Base-by-base conservation (phyloP, 2,797 vertebrate genomes). In the Avahi laniger region DNA sequence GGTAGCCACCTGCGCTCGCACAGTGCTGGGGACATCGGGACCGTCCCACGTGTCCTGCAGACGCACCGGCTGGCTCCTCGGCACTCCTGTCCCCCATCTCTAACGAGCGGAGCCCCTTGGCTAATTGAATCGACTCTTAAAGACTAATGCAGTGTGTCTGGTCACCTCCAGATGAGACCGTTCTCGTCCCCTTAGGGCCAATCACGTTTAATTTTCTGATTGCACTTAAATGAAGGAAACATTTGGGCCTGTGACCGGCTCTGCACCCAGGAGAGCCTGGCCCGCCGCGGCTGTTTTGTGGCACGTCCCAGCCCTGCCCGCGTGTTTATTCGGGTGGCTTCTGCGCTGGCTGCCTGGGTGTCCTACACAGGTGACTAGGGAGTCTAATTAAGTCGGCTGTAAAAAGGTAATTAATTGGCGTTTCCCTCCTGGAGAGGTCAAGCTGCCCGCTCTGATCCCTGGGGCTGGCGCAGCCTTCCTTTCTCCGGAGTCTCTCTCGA, bases 331-430 rank as follows among this genome's bases (percentile, higher is more conserved):
- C 92, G 35, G 9, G 6, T 52, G 24, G 4, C 59, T 91, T 73
- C 91, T 82, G 84, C 30, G 80, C 35, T 97, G 97, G 93, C 80
- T 90, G 83, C 89, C 96, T 97, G 93, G 10, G 59, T 96, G 98
- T 97, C 98, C 98, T 98, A 97, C 98, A 97, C 98, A 98, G 98
- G 98, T 98, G 98, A 99, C 98, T 98, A 98, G 98, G 97, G 96
- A 96, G 97, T 97, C 97, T 99, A 98, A 99, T 98, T 98, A 98
- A 98, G 98, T 95, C 78, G 97, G 98, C 98, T 95, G 98, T 99
- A 98, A 99, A 98, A 98, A 97, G 98, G 96, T 98, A 98, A 99
- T 99, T 98, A 99, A 98, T 98, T 96, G 98, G 94, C 98, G 96
- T 98, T 98, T 98, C 97, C 97, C 97, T 98, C 97, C 91, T 89